Evolutionary conservation across 1,140 invertebrate species (phyloP).

Genomic region (Anagrus nilaparvatae): DNA sequence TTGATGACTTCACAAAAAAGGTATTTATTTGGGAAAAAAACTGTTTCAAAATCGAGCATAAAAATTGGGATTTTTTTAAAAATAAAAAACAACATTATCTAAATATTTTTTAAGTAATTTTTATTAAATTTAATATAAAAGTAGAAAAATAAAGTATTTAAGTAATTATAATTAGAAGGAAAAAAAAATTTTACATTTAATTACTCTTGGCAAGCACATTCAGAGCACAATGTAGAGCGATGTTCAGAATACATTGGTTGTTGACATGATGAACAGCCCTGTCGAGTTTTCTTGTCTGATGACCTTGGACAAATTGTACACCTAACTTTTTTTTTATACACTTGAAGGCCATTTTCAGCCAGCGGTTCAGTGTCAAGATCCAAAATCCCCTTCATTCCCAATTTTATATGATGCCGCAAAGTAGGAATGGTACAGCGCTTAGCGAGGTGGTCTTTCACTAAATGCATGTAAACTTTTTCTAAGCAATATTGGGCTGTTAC

Average conservation of each 20-base stretch:
- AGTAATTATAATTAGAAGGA: no score
- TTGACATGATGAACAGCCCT: conserved; percentile 6
- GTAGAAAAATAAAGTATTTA: no score
- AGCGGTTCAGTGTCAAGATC: neutral
- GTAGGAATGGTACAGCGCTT: neutral
- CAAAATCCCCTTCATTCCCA: conserved; percentile 8
- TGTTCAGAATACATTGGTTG: conserved; percentile 11
- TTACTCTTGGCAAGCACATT: conserved; percentile 8
- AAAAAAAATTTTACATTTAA: no score
- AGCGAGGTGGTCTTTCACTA: conserved; percentile 4
- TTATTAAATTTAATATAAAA: no score
- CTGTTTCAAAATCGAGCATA: no score
- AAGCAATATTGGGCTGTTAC: neutral
- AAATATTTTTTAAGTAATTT: no score
- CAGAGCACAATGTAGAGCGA: conserved; percentile 5
- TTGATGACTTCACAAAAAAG: no score
- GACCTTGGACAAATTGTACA: conserved; percentile 6
- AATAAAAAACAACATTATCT: no score
- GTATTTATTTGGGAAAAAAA: no score
- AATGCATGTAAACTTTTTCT: conserved; percentile 2
- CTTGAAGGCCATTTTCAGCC: no score
- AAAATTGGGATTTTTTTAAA: no score
- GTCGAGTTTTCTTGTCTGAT: conserved; percentile 7
- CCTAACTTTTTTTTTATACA: neutral
- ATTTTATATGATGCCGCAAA: conserved; percentile 1